Evolutionary conservation across 1,140 invertebrate species (phyloP).

Genomic region (Hydropsyche tenuis): DNA sequence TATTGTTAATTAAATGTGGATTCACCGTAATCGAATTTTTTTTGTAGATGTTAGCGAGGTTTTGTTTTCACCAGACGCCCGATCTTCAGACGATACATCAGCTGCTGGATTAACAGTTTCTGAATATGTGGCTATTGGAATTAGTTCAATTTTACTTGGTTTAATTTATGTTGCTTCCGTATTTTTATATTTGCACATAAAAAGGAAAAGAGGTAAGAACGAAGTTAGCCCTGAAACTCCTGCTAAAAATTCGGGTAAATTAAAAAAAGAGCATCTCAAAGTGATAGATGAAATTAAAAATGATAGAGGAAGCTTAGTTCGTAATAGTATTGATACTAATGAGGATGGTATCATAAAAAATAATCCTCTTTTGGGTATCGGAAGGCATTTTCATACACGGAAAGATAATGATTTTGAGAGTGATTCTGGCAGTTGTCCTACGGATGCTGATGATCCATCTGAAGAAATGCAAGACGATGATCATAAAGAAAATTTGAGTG

Average conservation of each 20-base stretch:
- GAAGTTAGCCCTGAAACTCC: conserved; percentile 53
- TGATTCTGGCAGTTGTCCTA: conserved; percentile 60
- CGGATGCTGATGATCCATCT: conserved; percentile 55
- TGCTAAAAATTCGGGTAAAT: conserved; percentile 51
- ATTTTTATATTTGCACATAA: conserved; percentile 78
- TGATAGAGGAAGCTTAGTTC: conserved; percentile 29
- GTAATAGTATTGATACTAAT: conserved; percentile 54
- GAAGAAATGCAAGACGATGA: conserved; percentile 31
- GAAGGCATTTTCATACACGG: conserved; percentile 65
- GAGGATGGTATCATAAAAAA: conserved; percentile 75
- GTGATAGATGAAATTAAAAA: conserved; percentile 35
- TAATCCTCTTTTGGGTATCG: conserved; percentile 71
- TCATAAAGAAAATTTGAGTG: neutral
- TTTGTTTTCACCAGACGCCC: conserved; percentile 72
- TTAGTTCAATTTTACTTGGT: conserved; percentile 79
- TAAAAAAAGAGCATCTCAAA: conserved; percentile 34
- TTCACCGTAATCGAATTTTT: conserved; percentile 38
- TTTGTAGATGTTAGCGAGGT: conserved; percentile 78
- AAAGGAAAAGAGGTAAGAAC: conserved; percentile 58
- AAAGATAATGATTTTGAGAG: conserved; percentile 55
- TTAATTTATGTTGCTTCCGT: conserved; percentile 84
- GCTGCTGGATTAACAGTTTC: conserved; percentile 65
- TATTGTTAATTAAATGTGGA: too few relatives aligned
- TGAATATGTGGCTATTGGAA: conserved; percentile 82
- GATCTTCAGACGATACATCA: conserved; percentile 59